These are phyloP conservation scores for Acanthosepion pharaonis DNA, from an alignment of 2,888 invertebrate genomes.

Conservation along the genomic window DNA sequence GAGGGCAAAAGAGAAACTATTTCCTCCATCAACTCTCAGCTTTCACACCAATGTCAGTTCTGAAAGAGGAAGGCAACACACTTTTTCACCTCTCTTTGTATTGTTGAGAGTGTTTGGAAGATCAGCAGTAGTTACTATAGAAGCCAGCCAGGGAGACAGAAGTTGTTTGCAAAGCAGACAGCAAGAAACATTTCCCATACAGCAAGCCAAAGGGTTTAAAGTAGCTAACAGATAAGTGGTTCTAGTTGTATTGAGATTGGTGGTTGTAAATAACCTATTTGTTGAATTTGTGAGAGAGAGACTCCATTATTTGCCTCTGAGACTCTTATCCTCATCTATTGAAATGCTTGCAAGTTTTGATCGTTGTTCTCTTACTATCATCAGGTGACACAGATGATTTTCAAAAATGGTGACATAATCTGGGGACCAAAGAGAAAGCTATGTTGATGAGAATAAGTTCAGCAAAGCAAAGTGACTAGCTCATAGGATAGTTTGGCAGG, in stretches of 20 bases:
- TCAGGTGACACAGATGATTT: too few relatives aligned
- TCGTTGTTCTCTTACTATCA: too few relatives aligned
- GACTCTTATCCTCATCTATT: too few relatives aligned
- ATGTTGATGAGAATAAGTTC: neutral
- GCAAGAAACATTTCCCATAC: neutral
- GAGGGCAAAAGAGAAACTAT: neutral
- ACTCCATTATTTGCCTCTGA: too few relatives aligned
- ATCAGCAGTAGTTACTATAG: too few relatives aligned
- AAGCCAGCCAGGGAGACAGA: neutral
- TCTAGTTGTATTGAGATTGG: neutral
- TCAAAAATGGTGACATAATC: too few relatives aligned
- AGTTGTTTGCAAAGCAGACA: neutral
- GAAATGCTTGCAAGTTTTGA: too few relatives aligned
- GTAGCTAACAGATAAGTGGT: neutral
- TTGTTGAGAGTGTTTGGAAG: neutral
- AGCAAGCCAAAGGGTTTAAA: neutral
- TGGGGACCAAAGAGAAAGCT: neutral
- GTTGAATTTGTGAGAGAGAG: neutral
- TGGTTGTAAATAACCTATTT: neutral
- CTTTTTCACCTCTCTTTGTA: neutral
- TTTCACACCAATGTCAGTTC: neutral
- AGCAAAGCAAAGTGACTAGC: neutral
- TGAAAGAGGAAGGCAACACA: too few relatives aligned
- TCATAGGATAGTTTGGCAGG: neutral
- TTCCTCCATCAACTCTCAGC: neutral